phyloP scores from a whole-genome alignment of 2,113 vertebrate species.

The Calidris pugnax region DNA sequence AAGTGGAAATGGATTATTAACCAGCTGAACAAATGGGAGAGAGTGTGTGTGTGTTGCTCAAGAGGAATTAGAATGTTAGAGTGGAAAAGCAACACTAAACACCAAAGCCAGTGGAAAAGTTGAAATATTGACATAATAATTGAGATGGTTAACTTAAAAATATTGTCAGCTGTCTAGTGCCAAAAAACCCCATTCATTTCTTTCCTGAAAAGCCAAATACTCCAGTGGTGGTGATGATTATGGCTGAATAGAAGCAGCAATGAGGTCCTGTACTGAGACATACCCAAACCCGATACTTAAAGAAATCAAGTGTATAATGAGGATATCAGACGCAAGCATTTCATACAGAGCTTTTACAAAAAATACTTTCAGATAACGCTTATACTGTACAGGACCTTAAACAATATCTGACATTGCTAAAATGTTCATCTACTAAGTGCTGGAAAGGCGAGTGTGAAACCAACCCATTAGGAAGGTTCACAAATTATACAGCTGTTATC shows the following conservation, averaged over 20 bases:
- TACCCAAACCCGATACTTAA: neutral
- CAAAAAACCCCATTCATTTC: neutral
- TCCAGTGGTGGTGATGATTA: neutral
- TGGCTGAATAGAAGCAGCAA: neutral
- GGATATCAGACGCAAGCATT: neutral
- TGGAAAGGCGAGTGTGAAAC: constrained; percentile 54
- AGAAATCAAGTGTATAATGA: neutral
- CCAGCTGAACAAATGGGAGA: constrained; percentile 24
- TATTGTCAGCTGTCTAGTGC: neutral
- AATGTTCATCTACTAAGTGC: constrained; percentile 67
- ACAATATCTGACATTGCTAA: constrained; percentile 58
- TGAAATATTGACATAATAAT: neutral
- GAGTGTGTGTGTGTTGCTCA: neutral
- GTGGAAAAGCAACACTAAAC: neutral
- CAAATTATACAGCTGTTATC: neutral
- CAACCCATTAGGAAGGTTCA: neutral
- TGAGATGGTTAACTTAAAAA: neutral
- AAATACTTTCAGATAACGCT: constrained; percentile 58
- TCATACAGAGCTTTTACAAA: constrained; percentile 43
- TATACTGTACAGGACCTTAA: neutral
- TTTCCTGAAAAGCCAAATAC: neutral
- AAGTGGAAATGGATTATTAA: constrained; percentile 57
- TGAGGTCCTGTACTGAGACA: neutral
- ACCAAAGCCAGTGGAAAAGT: neutral
- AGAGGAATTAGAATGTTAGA: constrained; percentile 15